These are phyloP conservation scores for Odontophorus gujanensis DNA, from an alignment of 2,113 vertebrate species.

Conservation along the genomic window DNA sequence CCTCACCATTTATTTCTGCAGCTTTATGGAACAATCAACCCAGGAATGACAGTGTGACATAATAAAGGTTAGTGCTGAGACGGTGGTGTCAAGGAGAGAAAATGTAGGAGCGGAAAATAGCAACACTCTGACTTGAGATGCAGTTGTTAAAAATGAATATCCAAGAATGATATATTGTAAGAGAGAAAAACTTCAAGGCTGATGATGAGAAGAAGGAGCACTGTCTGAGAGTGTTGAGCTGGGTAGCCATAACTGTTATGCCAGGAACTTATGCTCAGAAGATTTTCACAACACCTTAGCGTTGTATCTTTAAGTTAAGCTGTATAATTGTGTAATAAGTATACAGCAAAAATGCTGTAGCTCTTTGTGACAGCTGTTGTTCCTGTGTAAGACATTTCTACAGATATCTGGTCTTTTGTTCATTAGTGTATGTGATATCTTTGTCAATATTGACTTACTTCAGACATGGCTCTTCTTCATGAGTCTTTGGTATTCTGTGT, in stretches of 20 bases:
- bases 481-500: neutral
- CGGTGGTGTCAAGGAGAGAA: neutral
- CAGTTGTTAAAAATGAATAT: neutral
- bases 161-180: neutral
- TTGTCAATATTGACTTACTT: neutral
- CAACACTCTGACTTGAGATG: neutral
- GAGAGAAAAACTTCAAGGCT: neutral
- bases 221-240: neutral
- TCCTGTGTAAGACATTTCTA: neutral
- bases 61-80: neutral
- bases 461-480: neutral
- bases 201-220: neutral
- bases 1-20: neutral
- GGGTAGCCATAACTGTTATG: neutral
- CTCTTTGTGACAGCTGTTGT: neutral
- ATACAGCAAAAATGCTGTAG: neutral
- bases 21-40: neutral
- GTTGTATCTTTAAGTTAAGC: neutral
- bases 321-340: neutral
- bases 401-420: neutral
- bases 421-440: neutral
- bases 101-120: neutral
- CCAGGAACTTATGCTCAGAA: neutral
- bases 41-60: neutral
- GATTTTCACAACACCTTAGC: neutral